Base-by-base conservation (phyloP, 2,888 invertebrate species). In the Andrena trimmerana region DNA sequence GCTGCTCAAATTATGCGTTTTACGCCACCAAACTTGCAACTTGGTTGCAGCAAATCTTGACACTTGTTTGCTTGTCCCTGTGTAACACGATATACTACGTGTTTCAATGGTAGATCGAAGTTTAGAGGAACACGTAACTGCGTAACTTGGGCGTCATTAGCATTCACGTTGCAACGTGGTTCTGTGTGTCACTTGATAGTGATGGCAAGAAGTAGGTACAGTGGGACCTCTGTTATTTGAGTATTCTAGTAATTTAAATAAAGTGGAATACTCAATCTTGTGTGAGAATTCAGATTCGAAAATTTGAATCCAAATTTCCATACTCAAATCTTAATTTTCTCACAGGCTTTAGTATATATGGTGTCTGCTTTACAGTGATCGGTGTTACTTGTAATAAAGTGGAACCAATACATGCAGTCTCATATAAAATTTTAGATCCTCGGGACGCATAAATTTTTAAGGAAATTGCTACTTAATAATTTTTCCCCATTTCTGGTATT, bases 1-100 rank as follows among this genome's bases (percentile, higher is more conserved):
- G 29, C 63, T 31, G 42, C 68, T 77, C 60, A 62, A 67, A 60
- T 54, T 16, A n/a, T 20, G 33, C 20, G 42, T 73, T 50, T 65
- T 31, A 70, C 24, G 24, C 27, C 13, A 8, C 10, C n/a, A 10
- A 29, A 48, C 33, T 81, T 68, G 13, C 33, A 13, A 27, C 20
- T 63, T 4, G n/a, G 13, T 36, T 16, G 7, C 50, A 8, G 13
- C 8, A n/a, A 57, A 36, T 31, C 29, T 63, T 10, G 29, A 62
- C 33, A 50, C 27, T 29, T 48, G 10, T 54, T 42, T 4, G 10
- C 33, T 66, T 8, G 29, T 63, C 8, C n/a, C 52, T 36, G 13
- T 16, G n/a, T 8, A n/a, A 69, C 54, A 0, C 20, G 10, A 42
- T 10, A 20, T 20, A 66, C 29, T 7, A 42, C 16, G 31, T 42